Conservation (phyloP, 2,797 vertebrate genomes). For the Muraenolepis orangiensis region DNA sequence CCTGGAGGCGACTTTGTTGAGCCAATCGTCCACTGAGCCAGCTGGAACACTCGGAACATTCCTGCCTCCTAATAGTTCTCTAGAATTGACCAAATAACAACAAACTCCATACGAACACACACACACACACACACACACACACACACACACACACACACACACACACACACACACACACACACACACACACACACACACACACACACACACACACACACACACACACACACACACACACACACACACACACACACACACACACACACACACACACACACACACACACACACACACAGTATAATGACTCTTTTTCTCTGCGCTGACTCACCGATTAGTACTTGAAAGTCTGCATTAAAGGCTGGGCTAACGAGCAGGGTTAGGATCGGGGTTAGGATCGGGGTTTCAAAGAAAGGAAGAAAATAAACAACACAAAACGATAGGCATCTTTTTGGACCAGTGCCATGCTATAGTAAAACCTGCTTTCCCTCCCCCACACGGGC, state of each 20-base stretch:
- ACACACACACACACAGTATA: constrained; percentile 4
- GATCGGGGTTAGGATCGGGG: too few relatives aligned
- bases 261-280: not conserved
- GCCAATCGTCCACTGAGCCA: constrained; percentile 42
- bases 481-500: too few relatives aligned
- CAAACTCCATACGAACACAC: not conserved
- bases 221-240: not conserved
- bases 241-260: not conserved
- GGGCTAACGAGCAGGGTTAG: too few relatives aligned
- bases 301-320: too few relatives aligned
- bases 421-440: too few relatives aligned
- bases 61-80: constrained; percentile 40
- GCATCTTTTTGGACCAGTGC: too few relatives aligned
- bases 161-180: constrained; percentile 12
- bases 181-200: not conserved
- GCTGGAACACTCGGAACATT: constrained; percentile 54
- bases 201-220: not conserved
- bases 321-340: too few relatives aligned
- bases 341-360: too few relatives aligned
- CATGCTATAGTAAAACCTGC: too few relatives aligned
- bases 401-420: too few relatives aligned
- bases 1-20: constrained; percentile 32
- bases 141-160: constrained; percentile 9
- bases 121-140: not conserved
- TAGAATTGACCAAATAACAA: constrained; percentile 20